Evolutionary conservation across 37 sponge, comb jelly and placozoan genomes (phyloP), one percentile per base, ranked within the genome.

Genomic region (Geodia barretti): DNA sequence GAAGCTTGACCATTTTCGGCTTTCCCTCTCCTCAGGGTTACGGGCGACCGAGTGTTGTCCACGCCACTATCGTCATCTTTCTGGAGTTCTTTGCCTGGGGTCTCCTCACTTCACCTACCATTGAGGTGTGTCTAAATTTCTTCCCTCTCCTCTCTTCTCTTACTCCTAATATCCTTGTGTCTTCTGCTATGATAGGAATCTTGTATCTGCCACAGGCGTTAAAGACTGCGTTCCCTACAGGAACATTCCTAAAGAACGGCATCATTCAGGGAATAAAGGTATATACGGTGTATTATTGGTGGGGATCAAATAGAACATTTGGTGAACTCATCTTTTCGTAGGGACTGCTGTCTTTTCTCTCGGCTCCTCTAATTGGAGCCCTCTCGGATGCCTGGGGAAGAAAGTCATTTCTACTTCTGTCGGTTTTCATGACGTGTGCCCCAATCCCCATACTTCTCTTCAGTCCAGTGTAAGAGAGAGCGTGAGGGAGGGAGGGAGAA

Each of bases 61-160:
- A 97, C 43, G 97, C 97, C 17, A 92, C 92, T 20, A 39, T 97
- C 26, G 94, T 97, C 64, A 97, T 97, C 26, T 97, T 97, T 72
- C 84, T 88, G 68, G 97, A 97, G 79, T 97, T 97, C 86, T 97
- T 97, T 79, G 92, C 97, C 11, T 97, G 97, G 97, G 97, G 97
- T 1, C 82, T 97, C 7, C 88, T 97, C 41, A 97, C 97, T 23
- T 79, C 92, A 31, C 97, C 97, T 11, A 87, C 91, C 2, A 91
- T 97, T 1, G 82, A 80, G 64, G 95, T 94, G 83, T 59, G 68
- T 9, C 54, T 66, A 60, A 30, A 30, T 35, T 58, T 58, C 19
- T 11, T 58, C 11, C 19, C 17, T 19, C 19, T 11, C 71, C 66
- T 62, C 67, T 36, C 39, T 34, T 39, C 29, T 39, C 59, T 58